These are phyloP conservation scores for Pipistrellus kuhlii DNA, from an alignment of 2,797 vertebrate species.

Conservation along the genomic window DNA sequence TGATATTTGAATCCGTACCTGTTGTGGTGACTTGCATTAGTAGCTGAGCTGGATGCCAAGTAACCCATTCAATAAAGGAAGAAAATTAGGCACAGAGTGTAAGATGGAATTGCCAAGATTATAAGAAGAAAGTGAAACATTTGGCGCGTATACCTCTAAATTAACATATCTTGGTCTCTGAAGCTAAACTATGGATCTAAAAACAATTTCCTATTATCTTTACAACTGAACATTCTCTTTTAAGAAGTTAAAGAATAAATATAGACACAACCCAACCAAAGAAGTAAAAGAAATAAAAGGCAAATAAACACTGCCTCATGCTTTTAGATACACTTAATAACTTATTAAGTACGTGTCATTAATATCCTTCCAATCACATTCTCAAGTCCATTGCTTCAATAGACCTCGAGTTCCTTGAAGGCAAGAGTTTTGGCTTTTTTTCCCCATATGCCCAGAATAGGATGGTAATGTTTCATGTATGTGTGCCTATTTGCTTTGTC, in stretches of 20 bases:
- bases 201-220: neutral
- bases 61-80: conserved; percentile 69
- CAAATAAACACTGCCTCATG: neutral
- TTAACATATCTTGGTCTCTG: neutral
- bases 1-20: conserved; percentile 81
- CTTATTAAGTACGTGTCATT: neutral
- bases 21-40: conserved; percentile 79
- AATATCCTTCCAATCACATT: too few species aligned
- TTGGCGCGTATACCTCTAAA: neutral
- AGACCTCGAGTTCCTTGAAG: too few species aligned
- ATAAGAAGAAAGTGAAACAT: conserved; percentile 32
- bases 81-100: conserved; percentile 20
- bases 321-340: conserved; percentile 29
- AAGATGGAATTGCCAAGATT: conserved; percentile 2
- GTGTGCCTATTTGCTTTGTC: neutral
- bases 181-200: neutral
- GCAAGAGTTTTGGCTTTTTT: too few species aligned
- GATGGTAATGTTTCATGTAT: neutral
- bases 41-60: conserved; percentile 67
- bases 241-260: conserved; percentile 3
- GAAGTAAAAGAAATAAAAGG: neutral
- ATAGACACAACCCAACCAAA: neutral
- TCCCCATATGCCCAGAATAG: neutral
- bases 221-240: neutral
- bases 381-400: too few species aligned